Conservation (phyloP, 2,888 invertebrate genomes). For the Adela reaumurella region DNA sequence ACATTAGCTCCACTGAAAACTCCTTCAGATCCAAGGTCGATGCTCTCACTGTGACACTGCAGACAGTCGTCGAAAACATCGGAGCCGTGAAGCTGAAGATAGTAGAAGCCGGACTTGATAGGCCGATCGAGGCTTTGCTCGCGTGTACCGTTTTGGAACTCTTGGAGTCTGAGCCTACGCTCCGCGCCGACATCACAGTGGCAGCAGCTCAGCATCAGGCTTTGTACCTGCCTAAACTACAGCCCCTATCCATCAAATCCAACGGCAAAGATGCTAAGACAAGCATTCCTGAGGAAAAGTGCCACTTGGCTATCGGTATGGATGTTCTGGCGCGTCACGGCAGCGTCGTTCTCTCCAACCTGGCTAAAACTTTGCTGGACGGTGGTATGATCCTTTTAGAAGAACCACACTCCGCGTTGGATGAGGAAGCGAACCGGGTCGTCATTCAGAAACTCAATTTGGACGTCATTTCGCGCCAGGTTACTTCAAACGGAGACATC, state of each 20-base stretch:
- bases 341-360: constrained; percentile 46
- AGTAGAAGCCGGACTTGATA: constrained; percentile 56
- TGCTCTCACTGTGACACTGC: constrained; percentile 67
- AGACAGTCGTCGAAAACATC: constrained; percentile 76
- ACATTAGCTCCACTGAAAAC: constrained; percentile 46
- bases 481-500: constrained; percentile 61
- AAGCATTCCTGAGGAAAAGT: constrained; percentile 61
- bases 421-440: constrained; percentile 32
- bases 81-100: constrained; percentile 67
- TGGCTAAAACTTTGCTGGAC: constrained; percentile 60
- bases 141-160: constrained; percentile 58
- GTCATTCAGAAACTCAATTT: constrained; percentile 39
- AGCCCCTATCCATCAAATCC: constrained; percentile 62
- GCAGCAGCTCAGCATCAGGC: constrained; percentile 47
- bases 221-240: constrained; percentile 49
- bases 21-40: constrained; percentile 58
- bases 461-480: constrained; percentile 56
- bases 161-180: constrained; percentile 71
- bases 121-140: constrained; percentile 62
- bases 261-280: constrained; percentile 58
- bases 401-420: constrained; percentile 53
- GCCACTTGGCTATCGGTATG: constrained; percentile 64
- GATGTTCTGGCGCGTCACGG: constrained; percentile 62
- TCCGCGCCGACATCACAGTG: constrained; percentile 62
- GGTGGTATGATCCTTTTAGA: constrained; percentile 72